Conservation (phyloP, 1,140 invertebrate genomes). For the Bombus vancouverensis region DNA sequence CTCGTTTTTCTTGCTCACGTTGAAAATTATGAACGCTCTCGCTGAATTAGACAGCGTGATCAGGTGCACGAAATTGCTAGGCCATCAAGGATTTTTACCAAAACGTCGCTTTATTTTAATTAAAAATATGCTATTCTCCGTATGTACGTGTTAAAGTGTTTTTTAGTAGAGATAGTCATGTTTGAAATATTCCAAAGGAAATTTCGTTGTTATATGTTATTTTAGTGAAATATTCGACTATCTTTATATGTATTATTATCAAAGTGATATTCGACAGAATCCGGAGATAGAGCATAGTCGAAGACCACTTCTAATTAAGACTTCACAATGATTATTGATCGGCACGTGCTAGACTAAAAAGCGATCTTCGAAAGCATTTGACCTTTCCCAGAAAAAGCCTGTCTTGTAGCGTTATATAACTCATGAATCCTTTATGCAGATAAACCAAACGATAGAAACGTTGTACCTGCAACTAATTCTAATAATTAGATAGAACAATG, state of each 20-base stretch:
- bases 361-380: not conserved
- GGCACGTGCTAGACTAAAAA: not conserved
- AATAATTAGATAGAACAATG: too few relatives aligned
- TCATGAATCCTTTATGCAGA: not conserved
- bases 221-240: not conserved
- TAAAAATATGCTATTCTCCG: not conserved
- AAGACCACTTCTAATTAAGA: not conserved
- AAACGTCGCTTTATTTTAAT: not conserved
- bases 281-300: not conserved
- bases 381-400: not conserved
- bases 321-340: not conserved
- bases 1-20: constrained; percentile 5
- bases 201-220: not conserved
- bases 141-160: not conserved
- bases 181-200: not conserved
- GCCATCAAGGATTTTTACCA: constrained; percentile 4
- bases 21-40: constrained; percentile 19
- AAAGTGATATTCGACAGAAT: not conserved
- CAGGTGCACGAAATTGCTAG: constrained; percentile 16
- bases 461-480: not conserved
- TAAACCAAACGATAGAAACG: not conserved
- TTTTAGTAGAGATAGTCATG: not conserved
- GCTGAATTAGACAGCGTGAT: constrained; percentile 28
- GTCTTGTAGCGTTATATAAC: not conserved
- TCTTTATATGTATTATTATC: not conserved